Evolutionary conservation across 2,888 invertebrate genomes (phyloP), one percentile per base, ranked within the genome.

Genomic region (Pachydiplax longipennis): DNA sequence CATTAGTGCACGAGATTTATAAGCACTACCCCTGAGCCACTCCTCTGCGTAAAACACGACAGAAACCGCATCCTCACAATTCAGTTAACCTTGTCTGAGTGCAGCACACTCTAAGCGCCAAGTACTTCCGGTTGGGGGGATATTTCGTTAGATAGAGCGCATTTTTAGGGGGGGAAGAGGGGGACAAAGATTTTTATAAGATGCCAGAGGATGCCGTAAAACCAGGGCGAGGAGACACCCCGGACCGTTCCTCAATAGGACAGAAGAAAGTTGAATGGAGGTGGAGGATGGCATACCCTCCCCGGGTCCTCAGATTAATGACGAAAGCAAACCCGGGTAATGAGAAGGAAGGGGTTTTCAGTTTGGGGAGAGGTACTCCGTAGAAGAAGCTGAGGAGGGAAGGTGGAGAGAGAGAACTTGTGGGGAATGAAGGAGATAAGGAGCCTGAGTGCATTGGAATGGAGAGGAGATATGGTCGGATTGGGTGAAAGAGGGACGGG

Each of bases 311-410:
- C n/a, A 81, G 81, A 81, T 81, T 81, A 81, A 81, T 81, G 81
- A 81, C 81, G 81, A 81, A 81, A 81, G 81, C 37, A 44, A 81
- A 81, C 40, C 81, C 81, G 81, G n/a, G 81, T 81, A 81, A 81
- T 81, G 81, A 81, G 81, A n/a, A 81, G 81, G 81, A 81, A 31
- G 73, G 22, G 81, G 37, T 35, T 44, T 44, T 44, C 44, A 44
- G 44, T 44, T 18, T 40, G 81, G 81, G 40, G 73, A 25, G 73
- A 73, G 73, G 73, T 15, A 73, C 73, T 73, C 12, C 73, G 81
- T 10, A 35, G 81, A 81, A 37, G n/a, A 37, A 81, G 81, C 35
- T 22, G 3, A 13, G 40, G 37, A 37, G 22, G 40, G 13, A 13
- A 22, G 22, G 13, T 2, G 80, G 25, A 37, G 35, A 35, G 35